A percentile compares a stretch with the other conserved stretches of the same genome.
These are phyloP conservation scores for Salpingus planirostris DNA, from an alignment of 2,888 invertebrate species.

Conservation along the genomic window DNA sequence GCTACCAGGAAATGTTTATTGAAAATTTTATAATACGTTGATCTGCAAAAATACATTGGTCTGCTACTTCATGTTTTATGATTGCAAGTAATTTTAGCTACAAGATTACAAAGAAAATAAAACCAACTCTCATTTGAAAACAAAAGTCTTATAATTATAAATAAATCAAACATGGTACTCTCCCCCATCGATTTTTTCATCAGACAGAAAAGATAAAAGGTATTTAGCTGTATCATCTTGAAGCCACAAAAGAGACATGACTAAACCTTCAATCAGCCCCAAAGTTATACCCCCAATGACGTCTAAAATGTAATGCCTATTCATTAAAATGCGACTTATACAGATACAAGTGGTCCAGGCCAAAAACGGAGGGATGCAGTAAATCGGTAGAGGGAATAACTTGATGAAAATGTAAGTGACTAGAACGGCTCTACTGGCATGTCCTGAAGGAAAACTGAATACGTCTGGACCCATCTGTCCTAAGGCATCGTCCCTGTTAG, in stretches of 20 bases:
- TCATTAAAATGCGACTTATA: constrained; percentile 70
- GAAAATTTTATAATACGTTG: constrained; percentile 20
- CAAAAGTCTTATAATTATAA: constrained; percentile 4
- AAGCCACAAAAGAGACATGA: constrained; percentile 61
- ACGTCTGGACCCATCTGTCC: constrained; percentile 72
- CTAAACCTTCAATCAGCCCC: constrained; percentile 61
- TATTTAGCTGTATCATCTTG: constrained; percentile 52
- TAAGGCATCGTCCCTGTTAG: constrained; percentile 54
- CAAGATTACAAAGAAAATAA: no score
- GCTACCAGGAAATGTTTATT: constrained; percentile 23
- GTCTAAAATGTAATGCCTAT: constrained; percentile 83
- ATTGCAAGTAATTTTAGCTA: no score
- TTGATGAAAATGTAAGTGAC: constrained; percentile 64
- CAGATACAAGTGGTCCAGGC: constrained; percentile 65
- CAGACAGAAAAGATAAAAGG: constrained; percentile 53
- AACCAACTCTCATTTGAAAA: no score
- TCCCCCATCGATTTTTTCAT: constrained; percentile 60
- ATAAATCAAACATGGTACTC: constrained; percentile 54
- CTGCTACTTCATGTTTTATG: no score
- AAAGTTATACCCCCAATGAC: constrained; percentile 65
- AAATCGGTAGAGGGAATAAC: constrained; percentile 50
- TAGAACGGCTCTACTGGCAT: constrained; percentile 76
- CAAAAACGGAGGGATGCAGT: constrained; percentile 55
- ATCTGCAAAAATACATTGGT: no score
- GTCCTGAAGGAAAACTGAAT: constrained; percentile 92